Conservation (phyloP, 2,113 vertebrate genomes). For the Piaya cayana region DNA sequence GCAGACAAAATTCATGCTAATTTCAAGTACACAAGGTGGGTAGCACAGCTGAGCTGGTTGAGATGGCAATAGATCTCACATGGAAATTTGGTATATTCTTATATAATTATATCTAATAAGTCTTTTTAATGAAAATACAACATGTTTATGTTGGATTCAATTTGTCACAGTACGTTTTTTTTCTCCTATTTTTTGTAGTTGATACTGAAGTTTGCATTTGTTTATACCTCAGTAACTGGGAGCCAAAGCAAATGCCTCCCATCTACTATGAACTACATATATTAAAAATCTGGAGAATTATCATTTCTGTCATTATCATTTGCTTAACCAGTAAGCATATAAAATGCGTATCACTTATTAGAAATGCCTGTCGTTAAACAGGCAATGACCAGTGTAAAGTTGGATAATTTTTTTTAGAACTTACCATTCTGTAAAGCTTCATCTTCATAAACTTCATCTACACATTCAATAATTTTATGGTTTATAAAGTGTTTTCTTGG, state of each 20-base stretch:
- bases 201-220: background rate
- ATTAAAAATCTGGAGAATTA: background rate
- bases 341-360: background rate
- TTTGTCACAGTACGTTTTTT: background rate
- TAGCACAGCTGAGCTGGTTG: background rate
- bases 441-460: background rate
- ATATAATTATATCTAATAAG: too few species aligned
- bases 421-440: background rate
- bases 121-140: background rate
- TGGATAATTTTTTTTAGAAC: background rate
- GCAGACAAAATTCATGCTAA: background rate
- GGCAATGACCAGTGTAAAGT: background rate
- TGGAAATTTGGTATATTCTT: too few species aligned
- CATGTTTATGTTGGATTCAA: background rate
- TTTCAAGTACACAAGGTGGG: background rate
- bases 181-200: background rate
- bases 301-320: background rate
- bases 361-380: background rate
- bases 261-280: background rate
- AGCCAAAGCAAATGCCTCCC: background rate
- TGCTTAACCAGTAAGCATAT: background rate
- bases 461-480: background rate
- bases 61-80: too few species aligned
- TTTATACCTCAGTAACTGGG: background rate
- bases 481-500: background rate